Evolutionary conservation across 2,113 vertebrate species (phyloP).

Genomic region (Cynoglossus semilaevis): DNA sequence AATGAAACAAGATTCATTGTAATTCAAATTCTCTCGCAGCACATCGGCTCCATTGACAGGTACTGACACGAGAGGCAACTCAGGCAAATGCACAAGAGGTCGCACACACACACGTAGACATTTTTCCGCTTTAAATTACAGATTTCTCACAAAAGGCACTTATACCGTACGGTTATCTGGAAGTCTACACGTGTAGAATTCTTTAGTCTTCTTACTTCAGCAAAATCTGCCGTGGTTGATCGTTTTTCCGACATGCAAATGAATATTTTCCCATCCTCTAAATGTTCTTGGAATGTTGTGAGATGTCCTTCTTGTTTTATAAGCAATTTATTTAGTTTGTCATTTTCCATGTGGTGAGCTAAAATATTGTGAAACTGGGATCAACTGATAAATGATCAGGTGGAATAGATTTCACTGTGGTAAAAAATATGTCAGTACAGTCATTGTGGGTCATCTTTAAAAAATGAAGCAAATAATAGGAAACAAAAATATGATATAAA

Average conservation of each 20-base stretch:
- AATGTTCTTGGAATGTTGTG: too few relatives aligned
- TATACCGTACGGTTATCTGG: background rate
- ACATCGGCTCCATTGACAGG: constrained; percentile 67
- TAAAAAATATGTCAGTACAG: too few relatives aligned
- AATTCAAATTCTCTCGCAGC: constrained; percentile 72
- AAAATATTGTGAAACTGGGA: too few relatives aligned
- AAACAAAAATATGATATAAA: too few relatives aligned
- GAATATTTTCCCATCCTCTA: background rate
- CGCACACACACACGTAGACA: constrained; percentile 13
- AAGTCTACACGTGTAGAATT: background rate
- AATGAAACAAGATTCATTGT: constrained; percentile 78
- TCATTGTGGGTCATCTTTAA: too few relatives aligned
- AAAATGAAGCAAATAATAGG: too few relatives aligned
- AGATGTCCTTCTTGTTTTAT: too few relatives aligned
- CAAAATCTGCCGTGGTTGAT: background rate
- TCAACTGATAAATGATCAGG: too few relatives aligned
- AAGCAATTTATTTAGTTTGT: too few relatives aligned
- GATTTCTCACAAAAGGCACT: background rate
- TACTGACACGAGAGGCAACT: constrained; percentile 60
- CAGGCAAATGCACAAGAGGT: constrained; percentile 27
- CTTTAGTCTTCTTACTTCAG: background rate
- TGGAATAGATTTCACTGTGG: too few relatives aligned
- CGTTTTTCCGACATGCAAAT: background rate
- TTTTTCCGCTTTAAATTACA: background rate
- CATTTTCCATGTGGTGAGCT: too few relatives aligned